Base-by-base conservation (phyloP, 2,888 invertebrate species). In the Diadegma fenestrale region DNA sequence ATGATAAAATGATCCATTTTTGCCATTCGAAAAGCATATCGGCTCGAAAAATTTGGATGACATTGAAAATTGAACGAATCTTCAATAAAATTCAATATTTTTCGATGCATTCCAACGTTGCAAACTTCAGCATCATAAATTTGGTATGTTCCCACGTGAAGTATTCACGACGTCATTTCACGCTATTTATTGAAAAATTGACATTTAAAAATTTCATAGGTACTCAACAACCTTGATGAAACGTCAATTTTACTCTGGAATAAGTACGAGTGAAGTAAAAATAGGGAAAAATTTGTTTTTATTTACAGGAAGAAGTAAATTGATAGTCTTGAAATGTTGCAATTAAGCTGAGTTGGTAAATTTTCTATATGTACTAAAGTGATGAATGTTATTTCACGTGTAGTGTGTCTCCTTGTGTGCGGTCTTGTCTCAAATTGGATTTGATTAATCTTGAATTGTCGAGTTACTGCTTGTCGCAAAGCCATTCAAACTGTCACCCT, bases 381-480 rank as follows among this genome's bases (percentile, higher is more conserved):
- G 14, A 33, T 33, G 41, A 37, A 51, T 48, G 48, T 73, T 68
- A 51, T 68, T 68, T 68, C 73, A 75, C 43, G 75, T 58, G 73
- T 75, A 58, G 22, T 26, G 68, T 68, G n/a, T 37, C 43, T 30
- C 19, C 58, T 58, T 26, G 26, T 58, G 79, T 61, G 79, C 51
- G 73, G 58, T 79, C 83, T 79, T 75, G 79, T 75, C 83, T 48
- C 51, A 64, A 80, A 76, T 84, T 75, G 63, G 43, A 71, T 69
- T 75, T 63, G 63, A 75, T 75, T 76, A 80, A 80, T 76, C 43
- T 80, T 84, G 61, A 80, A 80, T 76, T 37, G 83, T 80, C 26
- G 19, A 54, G 69, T 63, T 19, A 64, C 45, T 58, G 63, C 63
- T 14, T 75, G 61, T 45, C 26, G 73, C 79, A 79, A 79, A 83